Percentiles rank a stretch among this genome's conserved stretches.
These are phyloP conservation scores for Eciton burchellii DNA, from an alignment of 1,140 invertebrate genomes.

Conservation along the genomic window DNA sequence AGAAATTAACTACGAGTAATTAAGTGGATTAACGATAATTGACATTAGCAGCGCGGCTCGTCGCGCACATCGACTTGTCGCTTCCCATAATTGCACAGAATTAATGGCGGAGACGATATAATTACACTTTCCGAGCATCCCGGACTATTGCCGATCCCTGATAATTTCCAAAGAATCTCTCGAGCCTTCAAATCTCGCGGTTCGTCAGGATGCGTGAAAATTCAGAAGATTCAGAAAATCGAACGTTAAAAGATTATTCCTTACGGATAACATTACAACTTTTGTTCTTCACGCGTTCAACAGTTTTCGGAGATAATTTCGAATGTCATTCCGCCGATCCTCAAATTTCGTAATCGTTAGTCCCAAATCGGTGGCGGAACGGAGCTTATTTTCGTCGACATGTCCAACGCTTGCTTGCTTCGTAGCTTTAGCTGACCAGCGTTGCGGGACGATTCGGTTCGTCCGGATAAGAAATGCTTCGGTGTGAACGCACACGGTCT, in stretches of 20 bases:
- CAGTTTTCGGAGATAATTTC: too few species aligned
- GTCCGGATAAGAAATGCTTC: constrained; percentile 27
- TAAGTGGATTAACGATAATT: constrained; percentile 80
- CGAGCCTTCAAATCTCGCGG: background rate
- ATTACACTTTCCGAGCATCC: constrained; percentile 20
- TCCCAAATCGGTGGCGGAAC: too few species aligned
- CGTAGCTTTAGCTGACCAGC: background rate
- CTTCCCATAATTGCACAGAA: constrained; percentile 72
- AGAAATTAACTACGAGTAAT: constrained; percentile 79
- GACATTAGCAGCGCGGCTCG: constrained; percentile 75
- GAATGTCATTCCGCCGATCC: too few species aligned
- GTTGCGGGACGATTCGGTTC: background rate
- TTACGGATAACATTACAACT: too few species aligned
- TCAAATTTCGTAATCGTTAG: too few species aligned
- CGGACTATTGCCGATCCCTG: background rate
- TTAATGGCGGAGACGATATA: constrained; percentile 62
- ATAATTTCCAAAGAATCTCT: background rate
- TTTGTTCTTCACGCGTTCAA: too few species aligned
- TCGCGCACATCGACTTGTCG: constrained; percentile 67
- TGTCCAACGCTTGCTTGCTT: too few species aligned
- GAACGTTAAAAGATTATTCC: too few species aligned
- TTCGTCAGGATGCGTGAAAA: background rate
- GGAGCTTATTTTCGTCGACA: too few species aligned
- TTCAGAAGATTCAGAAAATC: background rate
- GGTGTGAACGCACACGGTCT: constrained; percentile 6